Base-by-base conservation (phyloP, 2,797 vertebrate species). In the Melopsittacus undulatus region DNA sequence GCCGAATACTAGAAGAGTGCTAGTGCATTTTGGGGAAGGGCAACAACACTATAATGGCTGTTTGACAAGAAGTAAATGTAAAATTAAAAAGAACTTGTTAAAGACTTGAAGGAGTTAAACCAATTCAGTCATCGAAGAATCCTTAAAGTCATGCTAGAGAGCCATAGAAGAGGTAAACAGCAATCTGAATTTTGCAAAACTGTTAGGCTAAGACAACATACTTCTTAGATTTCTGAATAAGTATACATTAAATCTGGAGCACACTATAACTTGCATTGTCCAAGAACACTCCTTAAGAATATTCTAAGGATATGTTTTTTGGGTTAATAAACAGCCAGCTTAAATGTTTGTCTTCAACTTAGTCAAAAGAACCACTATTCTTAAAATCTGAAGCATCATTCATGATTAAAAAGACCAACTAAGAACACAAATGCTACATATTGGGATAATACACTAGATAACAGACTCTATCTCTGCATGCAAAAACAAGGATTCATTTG, bases 181-280 rank as follows among this genome's bases (percentile, higher is more conserved):
- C 2, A 63, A 40, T 49, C 4, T 27, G n/a, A 75, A 78, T 83
- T 80, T 67, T 88, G 32, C 8, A 76, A 76, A 75, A 32, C 3
- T 51, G 13, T 9, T 8, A 67, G 40, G 13, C 23, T 48, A 79
- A 86, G 9, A 17, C 10, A 70, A 30, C 7, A 30, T 7, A 12
- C 7, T 70, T n/a, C 36, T 43, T 68, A 18, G 42, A 46, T 42
- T 54, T 13, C 49, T 22, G 7, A 72, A 17, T 23, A 87, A 34
- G 3, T 30, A 34, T 5, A 17, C 15, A 22, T 34, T 46, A 72
- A 51, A 64, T 51, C 12, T 0, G 0, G 11, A 69, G 43, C 8
- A 62, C 9, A 17, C 11, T 36, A 56, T n/a, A 23, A 27, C 7
- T 34, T 69, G 5, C 22, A 38, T 12, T 74, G 29, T 23, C 20